Percentiles rank a stretch among this genome's conserved stretches.
These are phyloP conservation scores for Microctonus aethiopoides DNA, from an alignment of 2,888 invertebrate genomes.

Conservation along the genomic window DNA sequence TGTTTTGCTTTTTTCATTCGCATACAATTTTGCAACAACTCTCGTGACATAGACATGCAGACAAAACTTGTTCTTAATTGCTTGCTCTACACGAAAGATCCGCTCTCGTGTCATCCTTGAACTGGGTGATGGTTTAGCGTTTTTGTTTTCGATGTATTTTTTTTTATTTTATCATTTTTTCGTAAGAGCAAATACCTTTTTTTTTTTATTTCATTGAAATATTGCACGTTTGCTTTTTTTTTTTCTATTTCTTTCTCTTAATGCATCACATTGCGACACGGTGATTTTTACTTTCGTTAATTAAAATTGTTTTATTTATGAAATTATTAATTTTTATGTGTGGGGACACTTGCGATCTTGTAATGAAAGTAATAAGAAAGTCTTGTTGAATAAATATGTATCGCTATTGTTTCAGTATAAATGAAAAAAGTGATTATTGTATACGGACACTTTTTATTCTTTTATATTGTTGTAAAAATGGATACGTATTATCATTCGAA, in stretches of 20 bases:
- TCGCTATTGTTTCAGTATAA: neutral
- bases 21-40: conserved; percentile 14
- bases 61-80: conserved; percentile 8
- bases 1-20: neutral
- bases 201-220: neutral
- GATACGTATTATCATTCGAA: neutral
- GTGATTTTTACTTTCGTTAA: neutral
- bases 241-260: no score
- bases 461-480: neutral
- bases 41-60: neutral
- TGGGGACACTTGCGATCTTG: neutral
- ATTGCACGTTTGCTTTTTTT: neutral
- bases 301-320: neutral
- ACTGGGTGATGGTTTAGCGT: neutral
- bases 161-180: neutral
- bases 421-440: neutral
- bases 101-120: neutral
- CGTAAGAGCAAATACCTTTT: neutral
- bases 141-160: neutral
- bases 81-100: neutral
- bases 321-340: neutral
- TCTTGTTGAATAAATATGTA: neutral
- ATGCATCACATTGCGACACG: neutral
- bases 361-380: neutral
- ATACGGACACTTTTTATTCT: neutral